These are phyloP conservation scores for Drosophila koepferae DNA, from an alignment of 2,888 invertebrate species.

Conservation along the genomic window DNA sequence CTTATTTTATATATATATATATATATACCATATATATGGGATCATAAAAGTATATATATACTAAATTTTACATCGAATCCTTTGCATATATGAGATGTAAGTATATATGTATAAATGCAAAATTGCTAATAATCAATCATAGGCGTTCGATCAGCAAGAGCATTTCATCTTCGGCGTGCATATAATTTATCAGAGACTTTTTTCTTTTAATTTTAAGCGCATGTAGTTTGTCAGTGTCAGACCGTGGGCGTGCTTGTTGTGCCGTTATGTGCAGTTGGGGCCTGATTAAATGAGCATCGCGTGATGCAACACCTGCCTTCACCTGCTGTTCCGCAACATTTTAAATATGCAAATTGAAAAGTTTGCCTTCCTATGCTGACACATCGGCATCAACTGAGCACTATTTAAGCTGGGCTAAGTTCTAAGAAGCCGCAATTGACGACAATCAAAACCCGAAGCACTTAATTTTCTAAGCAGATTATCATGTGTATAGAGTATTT, in stretches of 20 bases:
- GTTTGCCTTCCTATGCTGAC: slow-evolving; percentile 5
- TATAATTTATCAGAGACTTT: background rate
- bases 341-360: slow-evolving; percentile 68
- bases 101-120: too few relatives aligned
- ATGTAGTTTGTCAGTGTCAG: slow-evolving; percentile 45
- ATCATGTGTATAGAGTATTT: background rate
- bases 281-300: slow-evolving; percentile 63
- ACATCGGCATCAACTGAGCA: background rate
- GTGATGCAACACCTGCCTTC: slow-evolving; percentile 41
- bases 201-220: slow-evolving; percentile 59
- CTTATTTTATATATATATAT: too few relatives aligned
- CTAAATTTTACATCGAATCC: too few relatives aligned
- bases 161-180: background rate
- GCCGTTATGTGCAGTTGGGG: slow-evolving; percentile 26
- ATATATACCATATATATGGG: too few relatives aligned
- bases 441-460: background rate
- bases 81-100: too few relatives aligned
- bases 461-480: background rate
- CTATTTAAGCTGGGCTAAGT: slow-evolving; percentile 6
- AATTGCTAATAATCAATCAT: background rate
- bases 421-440: slow-evolving; percentile 6
- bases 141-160: background rate
- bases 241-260: slow-evolving; percentile 27
- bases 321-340: slow-evolving; percentile 23
- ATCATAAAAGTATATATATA: too few relatives aligned